Percentiles rank a stretch among this genome's conserved stretches.
phyloP scores from a whole-genome alignment of 2,113 vertebrate species.

The Etheostoma cragini region DNA sequence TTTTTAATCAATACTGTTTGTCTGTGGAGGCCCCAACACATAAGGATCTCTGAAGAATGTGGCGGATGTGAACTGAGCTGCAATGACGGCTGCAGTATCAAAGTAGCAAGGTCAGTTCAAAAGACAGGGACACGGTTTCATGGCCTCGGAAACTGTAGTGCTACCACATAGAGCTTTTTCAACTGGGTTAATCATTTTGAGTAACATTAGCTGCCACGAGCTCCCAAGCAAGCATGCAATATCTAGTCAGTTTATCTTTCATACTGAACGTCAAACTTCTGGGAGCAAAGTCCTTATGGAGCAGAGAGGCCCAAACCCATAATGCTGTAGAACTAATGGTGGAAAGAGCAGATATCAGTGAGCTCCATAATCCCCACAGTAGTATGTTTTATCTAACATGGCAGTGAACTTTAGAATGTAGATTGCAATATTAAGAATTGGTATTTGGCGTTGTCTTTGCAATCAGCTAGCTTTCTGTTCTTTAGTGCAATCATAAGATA shows the following conservation, averaged over 20 bases:
- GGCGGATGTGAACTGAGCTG: slow-evolving; percentile 9
- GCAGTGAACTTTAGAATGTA: background rate
- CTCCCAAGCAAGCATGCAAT: background rate
- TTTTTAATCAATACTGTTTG: slow-evolving; percentile 46
- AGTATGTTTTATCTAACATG: background rate
- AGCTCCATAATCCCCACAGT: background rate
- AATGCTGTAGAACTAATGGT: background rate
- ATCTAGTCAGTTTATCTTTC: background rate
- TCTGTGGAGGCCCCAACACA: background rate
- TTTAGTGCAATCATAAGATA: background rate
- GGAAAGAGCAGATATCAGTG: background rate
- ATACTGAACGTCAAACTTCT: background rate
- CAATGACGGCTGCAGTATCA: background rate
- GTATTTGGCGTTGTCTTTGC: background rate
- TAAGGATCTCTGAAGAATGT: slow-evolving; percentile 9
- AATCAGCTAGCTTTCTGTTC: background rate
- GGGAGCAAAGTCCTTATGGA: background rate
- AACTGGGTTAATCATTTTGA: slow-evolving; percentile 19
- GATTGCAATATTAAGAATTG: background rate
- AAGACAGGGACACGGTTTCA: slow-evolving; percentile 7
- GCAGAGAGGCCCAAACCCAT: background rate
- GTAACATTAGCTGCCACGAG: slow-evolving; percentile 21
- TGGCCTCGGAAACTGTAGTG: background rate
- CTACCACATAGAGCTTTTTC: background rate
- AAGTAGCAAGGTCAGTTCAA: slow-evolving; percentile 29